Conservation (phyloP, 2,113 vertebrate genomes). For the Pipa parva region DNA sequence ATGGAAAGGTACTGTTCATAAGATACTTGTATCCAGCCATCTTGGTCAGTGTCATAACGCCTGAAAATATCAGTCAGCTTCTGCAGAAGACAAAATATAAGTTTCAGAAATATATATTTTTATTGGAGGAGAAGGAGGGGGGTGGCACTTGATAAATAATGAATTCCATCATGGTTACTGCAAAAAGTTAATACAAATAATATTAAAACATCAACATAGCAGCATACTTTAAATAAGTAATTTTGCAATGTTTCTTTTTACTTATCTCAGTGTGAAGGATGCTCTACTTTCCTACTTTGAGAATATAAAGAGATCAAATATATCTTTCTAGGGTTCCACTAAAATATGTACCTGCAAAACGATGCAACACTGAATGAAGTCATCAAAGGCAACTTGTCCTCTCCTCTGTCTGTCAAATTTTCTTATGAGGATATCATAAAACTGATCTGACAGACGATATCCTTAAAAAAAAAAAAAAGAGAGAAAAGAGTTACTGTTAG, state of each 20-base stretch:
- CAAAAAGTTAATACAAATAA: no score
- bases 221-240: no score
- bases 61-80: slow-evolving; percentile 94
- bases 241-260: no score
- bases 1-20: slow-evolving; percentile 97
- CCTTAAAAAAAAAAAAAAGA: slow-evolving; percentile 61
- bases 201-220: no score
- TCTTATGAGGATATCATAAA: slow-evolving; percentile 89
- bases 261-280: no score
- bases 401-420: slow-evolving; percentile 96
- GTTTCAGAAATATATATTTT: no score
- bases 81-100: slow-evolving; percentile 55
- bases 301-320: no score
- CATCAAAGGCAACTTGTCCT: slow-evolving; percentile 94
- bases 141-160: no score
- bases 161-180: no score
- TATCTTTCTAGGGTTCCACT: no score
- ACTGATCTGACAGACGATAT: slow-evolving; percentile 93
- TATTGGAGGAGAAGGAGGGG: no score
- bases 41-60: slow-evolving; percentile 90
- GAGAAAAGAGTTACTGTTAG: background rate
- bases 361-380: slow-evolving; percentile 98
- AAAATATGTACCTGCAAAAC: slow-evolving; percentile 82
- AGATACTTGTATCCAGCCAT: slow-evolving; percentile 97
- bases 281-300: no score